phyloP scores from a whole-genome alignment of 2,113 vertebrate genomes.

The Coptodon rendalli region DNA sequence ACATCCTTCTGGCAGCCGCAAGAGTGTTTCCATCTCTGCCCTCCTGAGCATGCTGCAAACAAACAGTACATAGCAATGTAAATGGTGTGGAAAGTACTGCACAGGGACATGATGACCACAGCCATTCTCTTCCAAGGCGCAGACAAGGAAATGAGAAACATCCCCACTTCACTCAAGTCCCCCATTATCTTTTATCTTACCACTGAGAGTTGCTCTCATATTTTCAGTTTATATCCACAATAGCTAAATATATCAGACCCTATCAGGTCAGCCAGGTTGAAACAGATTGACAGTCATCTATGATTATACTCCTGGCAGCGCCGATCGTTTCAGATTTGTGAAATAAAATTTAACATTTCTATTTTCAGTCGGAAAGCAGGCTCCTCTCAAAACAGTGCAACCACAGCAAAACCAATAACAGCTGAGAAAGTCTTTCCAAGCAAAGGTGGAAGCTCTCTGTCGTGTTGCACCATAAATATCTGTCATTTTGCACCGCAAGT shows the following conservation, averaged over 20 bases:
- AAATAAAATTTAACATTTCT: conserved; percentile 50
- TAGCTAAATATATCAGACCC: conserved; percentile 59
- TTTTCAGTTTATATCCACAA: conserved; percentile 48
- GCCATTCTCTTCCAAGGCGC: conserved; percentile 35
- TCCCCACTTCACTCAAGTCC: conserved; percentile 41
- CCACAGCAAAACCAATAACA: conserved; percentile 37
- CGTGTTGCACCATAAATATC: conserved; percentile 54
- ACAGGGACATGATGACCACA: conserved; percentile 62
- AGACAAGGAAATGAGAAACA: conserved; percentile 56
- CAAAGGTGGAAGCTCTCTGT: conserved; percentile 45
- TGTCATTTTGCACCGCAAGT: conserved; percentile 44
- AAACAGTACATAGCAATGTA: conserved; percentile 68
- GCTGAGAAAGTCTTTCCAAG: conserved; percentile 24
- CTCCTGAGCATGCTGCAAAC: conserved; percentile 55
- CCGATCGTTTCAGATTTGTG: conserved; percentile 25
- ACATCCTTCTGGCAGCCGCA: conserved; percentile 45
- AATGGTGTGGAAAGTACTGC: conserved; percentile 69
- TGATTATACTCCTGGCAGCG: conserved; percentile 35
- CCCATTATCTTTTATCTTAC: conserved; percentile 62
- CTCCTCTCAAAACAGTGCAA: conserved; percentile 24
- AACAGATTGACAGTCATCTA: conserved; percentile 52
- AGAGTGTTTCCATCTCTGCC: conserved; percentile 54
- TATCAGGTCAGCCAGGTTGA: conserved; percentile 42
- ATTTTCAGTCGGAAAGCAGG: conserved; percentile 52
- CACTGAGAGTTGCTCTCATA: conserved; percentile 47